Evolutionary conservation across 2,113 vertebrate species (phyloP).

Genomic region (Anolis sagrei): DNA sequence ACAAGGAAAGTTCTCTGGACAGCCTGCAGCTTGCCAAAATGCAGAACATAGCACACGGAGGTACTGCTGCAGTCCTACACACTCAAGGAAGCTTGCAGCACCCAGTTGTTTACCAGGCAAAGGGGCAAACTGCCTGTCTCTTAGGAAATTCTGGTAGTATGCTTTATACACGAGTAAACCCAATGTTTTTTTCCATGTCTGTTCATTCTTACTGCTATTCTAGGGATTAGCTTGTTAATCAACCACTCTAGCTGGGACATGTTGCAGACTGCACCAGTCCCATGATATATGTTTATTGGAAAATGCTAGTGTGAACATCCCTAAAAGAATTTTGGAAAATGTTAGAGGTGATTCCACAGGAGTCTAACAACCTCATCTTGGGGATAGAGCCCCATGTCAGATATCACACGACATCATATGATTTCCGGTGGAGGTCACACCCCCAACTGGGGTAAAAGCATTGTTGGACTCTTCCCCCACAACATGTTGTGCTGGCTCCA

Average conservation of each 20-base stretch:
- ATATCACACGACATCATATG: no score
- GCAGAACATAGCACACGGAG: background rate
- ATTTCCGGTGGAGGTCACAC: no score
- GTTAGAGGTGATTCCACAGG: background rate
- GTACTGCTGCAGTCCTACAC: background rate
- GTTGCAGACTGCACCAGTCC: background rate
- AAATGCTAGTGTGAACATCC: background rate
- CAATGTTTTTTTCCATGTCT: background rate
- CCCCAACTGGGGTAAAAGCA: no score
- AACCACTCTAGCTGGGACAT: background rate
- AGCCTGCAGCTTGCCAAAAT: slow-evolving; percentile 50
- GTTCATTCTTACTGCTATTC: background rate
- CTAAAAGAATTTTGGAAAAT: background rate
- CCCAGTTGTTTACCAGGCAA: background rate
- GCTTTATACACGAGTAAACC: background rate
- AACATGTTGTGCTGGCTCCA: no score
- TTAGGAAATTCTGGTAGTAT: background rate
- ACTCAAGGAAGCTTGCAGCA: background rate
- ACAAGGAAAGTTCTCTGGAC: slow-evolving; percentile 52
- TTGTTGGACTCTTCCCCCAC: no score
- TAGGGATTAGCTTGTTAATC: background rate
- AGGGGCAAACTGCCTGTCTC: background rate
- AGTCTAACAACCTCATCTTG: background rate
- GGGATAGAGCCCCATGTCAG: no score
- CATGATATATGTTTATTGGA: background rate